Conservation (phyloP, 2,113 vertebrate genomes). For the Odontesthes bonariensis region DNA sequence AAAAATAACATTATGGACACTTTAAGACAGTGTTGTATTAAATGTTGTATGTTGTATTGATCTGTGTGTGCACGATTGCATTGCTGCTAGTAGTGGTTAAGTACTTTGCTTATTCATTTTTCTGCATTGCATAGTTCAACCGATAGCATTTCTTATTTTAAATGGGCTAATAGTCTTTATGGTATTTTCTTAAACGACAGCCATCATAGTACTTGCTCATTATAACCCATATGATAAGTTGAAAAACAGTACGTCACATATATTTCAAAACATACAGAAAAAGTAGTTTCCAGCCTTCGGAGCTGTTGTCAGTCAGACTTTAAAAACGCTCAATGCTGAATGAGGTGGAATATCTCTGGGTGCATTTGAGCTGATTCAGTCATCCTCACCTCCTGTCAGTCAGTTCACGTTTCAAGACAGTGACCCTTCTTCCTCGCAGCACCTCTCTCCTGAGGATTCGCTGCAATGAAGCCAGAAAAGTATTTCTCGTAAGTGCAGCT, state of each 20-base stretch:
- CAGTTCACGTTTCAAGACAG: conserved; percentile 42
- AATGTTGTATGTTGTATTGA: too few species aligned
- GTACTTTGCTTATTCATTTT: too few species aligned
- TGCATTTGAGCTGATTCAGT: conserved; percentile 29
- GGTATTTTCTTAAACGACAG: not conserved
- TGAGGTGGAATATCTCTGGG: conserved; percentile 20
- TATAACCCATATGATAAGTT: not conserved
- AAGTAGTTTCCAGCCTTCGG: not conserved
- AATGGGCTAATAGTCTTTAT: not conserved
- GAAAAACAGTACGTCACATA: not conserved
- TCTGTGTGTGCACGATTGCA: too few species aligned
- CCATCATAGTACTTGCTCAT: not conserved
- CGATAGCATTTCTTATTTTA: too few species aligned
- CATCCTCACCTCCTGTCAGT: conserved; percentile 34
- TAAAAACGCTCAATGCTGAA: conserved; percentile 16
- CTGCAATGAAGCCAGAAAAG: conserved; percentile 33
- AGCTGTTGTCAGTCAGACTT: conserved; percentile 12
- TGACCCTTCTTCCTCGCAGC: conserved; percentile 39
- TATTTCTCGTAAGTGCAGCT: conserved; percentile 49
- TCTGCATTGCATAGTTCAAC: too few species aligned
- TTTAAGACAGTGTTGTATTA: too few species aligned
- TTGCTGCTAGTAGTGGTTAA: too few species aligned
- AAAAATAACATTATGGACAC: too few species aligned
- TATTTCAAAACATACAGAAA: not conserved
- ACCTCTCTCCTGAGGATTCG: conserved; percentile 16